Base-by-base conservation (phyloP, 1,140 invertebrate genomes). In the Asbolus verrucosus region DNA sequence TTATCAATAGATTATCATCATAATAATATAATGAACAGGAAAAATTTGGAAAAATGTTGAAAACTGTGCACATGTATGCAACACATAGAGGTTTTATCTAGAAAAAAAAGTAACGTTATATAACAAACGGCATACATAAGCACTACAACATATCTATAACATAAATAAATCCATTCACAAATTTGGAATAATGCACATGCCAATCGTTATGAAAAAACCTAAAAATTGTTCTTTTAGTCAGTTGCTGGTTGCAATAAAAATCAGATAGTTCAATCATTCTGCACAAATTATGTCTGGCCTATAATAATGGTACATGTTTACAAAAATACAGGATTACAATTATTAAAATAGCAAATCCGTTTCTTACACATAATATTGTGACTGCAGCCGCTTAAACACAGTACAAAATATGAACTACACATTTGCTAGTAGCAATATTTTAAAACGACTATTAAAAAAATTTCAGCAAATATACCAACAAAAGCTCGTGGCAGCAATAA, bases 211-310 rank as follows among this genome's bases (percentile, higher is more conserved):
- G 13, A 41, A 61, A 31, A 63, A 63, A 24, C 36, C 36, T 63
- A 63, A 63, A 38, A 19, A 24, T 21, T n/a, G 8, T 11, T 21
- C 9, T 59, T 38, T 39, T 63, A 11, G 60, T 62, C 16, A 62
- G 11, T 62, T 61, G 24, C n/a, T 63, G 11, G 61, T 38, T 63
- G 61, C 61, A 63, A 41, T 63, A 59, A 46, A 24, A 36, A 65
- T 36, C 68, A 75, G 76, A 76, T 75, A 60, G 31, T 76, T 77
- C 76, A 77, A 77, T 75, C 76, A 77, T 77, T 77, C 76, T 77
- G 76, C 76, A 77, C 71, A 43, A 63, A 19, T 39, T 39, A 27
- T 27, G 24, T 27, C 16, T 46, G 41, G 14, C 14, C 38, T 50
- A 9, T 50, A 19, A 50, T 18, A 50, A 6, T n/a, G 33, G 11